Evolutionary conservation across 2,797 vertebrate genomes (phyloP), one percentile per base, ranked within the genome.

Genomic region (Acrocephalus scirpaceus): DNA sequence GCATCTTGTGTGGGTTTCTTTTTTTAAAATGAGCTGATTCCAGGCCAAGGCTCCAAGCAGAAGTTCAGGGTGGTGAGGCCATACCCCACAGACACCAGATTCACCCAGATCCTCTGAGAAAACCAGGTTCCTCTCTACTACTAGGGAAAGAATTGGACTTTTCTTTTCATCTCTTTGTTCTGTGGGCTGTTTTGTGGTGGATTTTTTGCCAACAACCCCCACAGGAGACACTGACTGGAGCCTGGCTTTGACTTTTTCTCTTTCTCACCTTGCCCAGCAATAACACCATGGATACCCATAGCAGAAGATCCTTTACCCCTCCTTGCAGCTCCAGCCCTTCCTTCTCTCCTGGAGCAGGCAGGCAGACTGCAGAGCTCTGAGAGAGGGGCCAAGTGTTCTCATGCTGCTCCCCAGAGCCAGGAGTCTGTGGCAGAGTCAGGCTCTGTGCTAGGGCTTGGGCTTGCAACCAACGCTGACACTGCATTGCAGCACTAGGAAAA

Each of bases 401-500:
- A 18, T 70, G 69, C 48, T 88, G 84, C 82, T 92, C 92, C 90
- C 91, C 86, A 90, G 95, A 93, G 96, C 91, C 95, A 96, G 91
- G 76, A 96, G 81, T 5, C 64, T 82, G 95, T 93, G 92, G 77
- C 71, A 93, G 72, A 88, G 72, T 82, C 76, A 82, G 78, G 22
- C 56, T 91, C 85, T 92, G 87, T 93, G 91, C 90, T 97, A 90
- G 86, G 87, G 69, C 62, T 96, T 95, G 96, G 95, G 92, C 94
- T 97, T 89, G 82, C 81, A 92, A 95, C 93, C 94, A 95, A 62
- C 48, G 3, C 91, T 89, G 93, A 91, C 92, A 86, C 95, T 97
- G 96, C 97, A 97, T 92, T 97, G 96, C 96, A 97, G 95, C 91
- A 97, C 48, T 9, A 57, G 72, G 61, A 34, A 67, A 93, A 95